phyloP scores from a whole-genome alignment of 2,888 invertebrate species.

The Drosophila colorata region DNA sequence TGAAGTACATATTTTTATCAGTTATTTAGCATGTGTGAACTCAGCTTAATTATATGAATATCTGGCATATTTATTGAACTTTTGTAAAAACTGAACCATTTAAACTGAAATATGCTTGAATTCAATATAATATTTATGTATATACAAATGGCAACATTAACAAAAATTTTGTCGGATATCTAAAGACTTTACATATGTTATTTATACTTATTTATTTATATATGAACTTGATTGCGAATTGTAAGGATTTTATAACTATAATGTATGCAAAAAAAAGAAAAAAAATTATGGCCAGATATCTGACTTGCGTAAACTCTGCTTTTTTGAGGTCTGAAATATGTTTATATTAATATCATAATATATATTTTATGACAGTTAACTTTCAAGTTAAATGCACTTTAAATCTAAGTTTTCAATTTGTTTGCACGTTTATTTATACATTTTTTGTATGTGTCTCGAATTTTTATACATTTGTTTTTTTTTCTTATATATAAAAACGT shows the following conservation, averaged over 20 bases:
- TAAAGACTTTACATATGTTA: not conserved
- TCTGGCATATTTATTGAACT: too few species aligned
- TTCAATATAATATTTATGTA: too few species aligned
- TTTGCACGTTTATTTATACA: constrained; percentile 60
- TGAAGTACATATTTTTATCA: too few species aligned
- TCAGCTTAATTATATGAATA: too few species aligned
- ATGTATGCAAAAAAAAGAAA: not conserved
- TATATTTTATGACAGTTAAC: constrained; percentile 7
- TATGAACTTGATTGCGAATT: not conserved
- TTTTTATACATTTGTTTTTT: constrained; percentile 38
- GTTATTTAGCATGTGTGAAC: too few species aligned
- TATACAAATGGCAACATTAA: too few species aligned
- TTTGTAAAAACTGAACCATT: too few species aligned
- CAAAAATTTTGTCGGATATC: too few species aligned
- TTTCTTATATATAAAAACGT: constrained; percentile 33
- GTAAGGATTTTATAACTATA: not conserved
- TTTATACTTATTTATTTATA: not conserved
- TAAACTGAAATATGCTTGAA: too few species aligned
- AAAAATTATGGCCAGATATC: not conserved
- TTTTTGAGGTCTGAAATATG: not conserved
- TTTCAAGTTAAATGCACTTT: constrained; percentile 30
- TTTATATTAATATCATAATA: not conserved
- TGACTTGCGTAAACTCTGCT: not conserved
- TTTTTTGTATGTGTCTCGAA: constrained; percentile 17
- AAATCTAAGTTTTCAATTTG: constrained; percentile 26